A percentile compares a stretch with the other conserved stretches of the same genome.
Conservation (phyloP, 2,113 vertebrate species). For the Plecturocebus donacophilus region DNA sequence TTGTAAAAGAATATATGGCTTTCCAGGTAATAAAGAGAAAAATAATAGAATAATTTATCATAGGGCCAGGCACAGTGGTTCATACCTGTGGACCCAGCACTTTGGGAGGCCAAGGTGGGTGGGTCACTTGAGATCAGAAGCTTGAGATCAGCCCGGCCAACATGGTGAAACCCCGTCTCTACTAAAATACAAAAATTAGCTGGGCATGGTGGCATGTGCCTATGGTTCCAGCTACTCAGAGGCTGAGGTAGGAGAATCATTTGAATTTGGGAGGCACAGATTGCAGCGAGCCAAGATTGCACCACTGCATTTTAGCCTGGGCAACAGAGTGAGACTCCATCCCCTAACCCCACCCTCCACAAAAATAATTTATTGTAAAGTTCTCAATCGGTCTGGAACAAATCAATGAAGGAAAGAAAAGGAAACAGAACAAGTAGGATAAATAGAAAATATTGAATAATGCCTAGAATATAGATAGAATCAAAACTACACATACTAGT, state of each 20-base stretch:
- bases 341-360: too few relatives aligned
- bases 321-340: background rate
- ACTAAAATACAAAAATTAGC: background rate
- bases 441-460: background rate
- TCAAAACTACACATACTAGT: background rate
- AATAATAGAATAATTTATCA: background rate
- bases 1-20: background rate
- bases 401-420: background rate
- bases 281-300: background rate
- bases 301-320: background rate
- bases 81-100: background rate
- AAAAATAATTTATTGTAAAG: too few relatives aligned
- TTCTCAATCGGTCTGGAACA: background rate
- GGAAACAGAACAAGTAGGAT: background rate
- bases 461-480: background rate
- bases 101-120: background rate
- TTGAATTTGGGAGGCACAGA: background rate
- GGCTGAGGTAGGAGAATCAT: background rate
- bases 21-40: conserved; percentile 7
- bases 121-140: background rate
- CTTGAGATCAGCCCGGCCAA: background rate
- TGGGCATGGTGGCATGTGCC: background rate
- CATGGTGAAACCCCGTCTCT: background rate
- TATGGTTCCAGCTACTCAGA: background rate
- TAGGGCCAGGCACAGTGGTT: background rate